Percentiles rank a stretch among this genome's conserved stretches.
Conservation (phyloP, 2,888 invertebrate genomes). For the Ornithoptera priamus region DNA sequence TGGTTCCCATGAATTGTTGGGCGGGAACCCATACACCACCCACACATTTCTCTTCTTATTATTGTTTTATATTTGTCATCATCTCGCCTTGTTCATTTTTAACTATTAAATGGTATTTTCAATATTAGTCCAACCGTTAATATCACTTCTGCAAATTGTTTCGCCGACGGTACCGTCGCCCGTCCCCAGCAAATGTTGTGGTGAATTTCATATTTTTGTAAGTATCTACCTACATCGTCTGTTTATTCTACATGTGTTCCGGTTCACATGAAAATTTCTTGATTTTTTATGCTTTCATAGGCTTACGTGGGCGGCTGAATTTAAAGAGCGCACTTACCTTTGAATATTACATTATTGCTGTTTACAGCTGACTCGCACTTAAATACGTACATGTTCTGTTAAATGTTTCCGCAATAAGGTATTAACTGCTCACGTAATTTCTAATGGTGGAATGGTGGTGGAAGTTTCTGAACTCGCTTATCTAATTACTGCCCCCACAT, state of each 20-base stretch:
- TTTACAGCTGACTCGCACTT: conserved; percentile 54
- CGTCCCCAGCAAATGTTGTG: conserved; percentile 78
- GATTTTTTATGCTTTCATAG: conserved; percentile 79
- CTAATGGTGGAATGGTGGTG: too few relatives aligned
- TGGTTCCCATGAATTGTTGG: too few relatives aligned
- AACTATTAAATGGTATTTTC: too few relatives aligned
- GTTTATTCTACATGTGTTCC: conserved; percentile 79
- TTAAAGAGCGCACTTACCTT: conserved; percentile 65
- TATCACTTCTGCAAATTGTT: conserved; percentile 27
- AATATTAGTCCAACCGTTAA: too few relatives aligned
- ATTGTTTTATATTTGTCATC: too few relatives aligned
- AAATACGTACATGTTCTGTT: neutral
- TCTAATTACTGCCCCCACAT: too few relatives aligned
- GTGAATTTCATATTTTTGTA: conserved; percentile 81
- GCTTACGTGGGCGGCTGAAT: conserved; percentile 64
- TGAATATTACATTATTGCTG: conserved; percentile 70
- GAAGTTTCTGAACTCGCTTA: too few relatives aligned
- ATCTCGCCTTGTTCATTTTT: too few relatives aligned
- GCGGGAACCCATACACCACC: too few relatives aligned
- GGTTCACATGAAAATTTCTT: conserved; percentile 78
- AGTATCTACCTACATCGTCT: conserved; percentile 79
- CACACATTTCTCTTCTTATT: too few relatives aligned
- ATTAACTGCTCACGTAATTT: too few relatives aligned
- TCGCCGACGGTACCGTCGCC: conserved; percentile 57
- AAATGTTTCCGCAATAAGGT: neutral